Base-by-base conservation (phyloP, 1,140 invertebrate species). In the Drosophila chauvacae region DNA sequence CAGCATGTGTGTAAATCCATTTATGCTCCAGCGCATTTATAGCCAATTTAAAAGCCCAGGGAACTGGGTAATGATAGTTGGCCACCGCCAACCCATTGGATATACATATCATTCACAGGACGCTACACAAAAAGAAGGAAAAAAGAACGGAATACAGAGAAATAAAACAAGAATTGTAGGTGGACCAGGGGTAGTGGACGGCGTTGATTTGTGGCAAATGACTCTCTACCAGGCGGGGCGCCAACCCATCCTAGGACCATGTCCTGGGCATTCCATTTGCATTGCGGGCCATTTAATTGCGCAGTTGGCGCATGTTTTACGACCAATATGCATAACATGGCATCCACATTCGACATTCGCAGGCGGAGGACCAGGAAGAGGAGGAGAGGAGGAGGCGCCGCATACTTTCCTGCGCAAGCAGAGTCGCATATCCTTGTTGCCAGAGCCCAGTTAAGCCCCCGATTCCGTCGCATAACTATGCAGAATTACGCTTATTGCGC, bases 1-100 rank as follows among this genome's bases (percentile, higher is more conserved):
- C 82, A 50, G 80, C 76, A 80, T 86, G 83, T 86, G 84, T 87
- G 83, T 86, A 86, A 86, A 87, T 87, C 83, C 80, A 82, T 86
- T 86, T 87, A 83, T 87, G 83, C 83, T 66, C 66, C 83, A 86
- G 80, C 58, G 83, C 83, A 87, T 87, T 86, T 86, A 86, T 86
- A 77, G 83, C 84, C 83, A 86, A 86, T 86, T 87, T 86, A 72
- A 87, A 78, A 78, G 82, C 60, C 74, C 61, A 79, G 60, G 81
- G 70, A 64, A 73, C 60, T 33, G 66, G 30, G 33, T 72, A 70
- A 70, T 68, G 63, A 70, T 70, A 53, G 66, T 55, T 69, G 66
- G 44, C 60, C 50, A 20, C 50, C 30, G 51, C 30, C 50, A 18
- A 35, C 51, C 42, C 44, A 13, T 30, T 70, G 69, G 44, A 72